These are phyloP conservation scores for Crocuta crocuta DNA, from an alignment of 2,113 vertebrate species.

Conservation along the genomic window DNA sequence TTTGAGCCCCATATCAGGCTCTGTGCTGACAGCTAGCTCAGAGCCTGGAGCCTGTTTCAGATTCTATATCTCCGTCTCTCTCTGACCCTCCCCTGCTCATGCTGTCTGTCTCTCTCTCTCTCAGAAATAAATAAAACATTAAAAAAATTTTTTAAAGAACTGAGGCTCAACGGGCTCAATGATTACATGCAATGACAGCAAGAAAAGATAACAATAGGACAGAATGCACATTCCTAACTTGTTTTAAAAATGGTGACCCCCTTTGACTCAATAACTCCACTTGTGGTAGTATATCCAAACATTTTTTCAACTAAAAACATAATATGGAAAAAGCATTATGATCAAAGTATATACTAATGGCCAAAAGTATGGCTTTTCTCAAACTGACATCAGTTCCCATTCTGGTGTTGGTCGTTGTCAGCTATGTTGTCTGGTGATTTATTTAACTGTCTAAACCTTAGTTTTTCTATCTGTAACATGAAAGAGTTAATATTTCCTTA, in stretches of 20 bases:
- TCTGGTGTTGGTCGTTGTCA: neutral
- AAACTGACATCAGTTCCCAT: neutral
- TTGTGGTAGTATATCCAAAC: neutral
- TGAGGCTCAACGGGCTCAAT: accelerated
- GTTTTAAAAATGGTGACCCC: neutral
- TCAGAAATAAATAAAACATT: too few species aligned
- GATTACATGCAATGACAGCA: neutral
- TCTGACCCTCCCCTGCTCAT: too few species aligned
- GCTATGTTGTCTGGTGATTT: neutral
- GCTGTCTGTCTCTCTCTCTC: too few species aligned
- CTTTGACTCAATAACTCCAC: neutral
- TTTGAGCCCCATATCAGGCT: too few species aligned
- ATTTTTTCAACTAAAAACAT: neutral
- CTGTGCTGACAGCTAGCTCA: too few species aligned
- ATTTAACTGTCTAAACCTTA: neutral
- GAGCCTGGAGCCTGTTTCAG: too few species aligned
- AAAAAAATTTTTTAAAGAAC: too few species aligned
- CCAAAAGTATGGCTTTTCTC: neutral
- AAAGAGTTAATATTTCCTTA: neutral
- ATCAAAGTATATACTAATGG: neutral
- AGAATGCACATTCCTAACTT: neutral
- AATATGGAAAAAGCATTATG: neutral
- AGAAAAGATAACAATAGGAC: neutral
- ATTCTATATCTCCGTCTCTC: too few species aligned
- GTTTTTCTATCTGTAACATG: neutral